These are phyloP conservation scores for Parnassius glacialis DNA, from an alignment of 2,888 invertebrate genomes.

Conservation along the genomic window DNA sequence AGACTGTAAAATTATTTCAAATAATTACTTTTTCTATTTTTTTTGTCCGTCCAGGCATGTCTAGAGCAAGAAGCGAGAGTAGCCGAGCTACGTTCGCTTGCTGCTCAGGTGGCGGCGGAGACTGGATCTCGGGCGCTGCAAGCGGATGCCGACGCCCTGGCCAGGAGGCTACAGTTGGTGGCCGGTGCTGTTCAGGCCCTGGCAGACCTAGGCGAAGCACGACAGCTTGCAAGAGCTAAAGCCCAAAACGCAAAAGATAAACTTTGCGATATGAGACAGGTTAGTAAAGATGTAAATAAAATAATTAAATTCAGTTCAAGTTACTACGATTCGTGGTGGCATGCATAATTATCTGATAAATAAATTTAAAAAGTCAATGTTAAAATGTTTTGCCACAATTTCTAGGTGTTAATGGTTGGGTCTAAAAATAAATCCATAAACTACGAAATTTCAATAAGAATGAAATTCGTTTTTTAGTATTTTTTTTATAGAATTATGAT, in stretches of 20 bases:
- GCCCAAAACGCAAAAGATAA: constrained; percentile 83
- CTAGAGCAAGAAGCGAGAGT: constrained; percentile 88
- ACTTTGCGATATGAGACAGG: constrained; percentile 89
- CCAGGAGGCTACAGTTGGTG: constrained; percentile 87
- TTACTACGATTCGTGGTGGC: too few species aligned
- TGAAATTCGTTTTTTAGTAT: too few species aligned
- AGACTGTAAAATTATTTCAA: background rate
- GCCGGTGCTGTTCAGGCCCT: constrained; percentile 86
- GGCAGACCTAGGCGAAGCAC: constrained; percentile 88
- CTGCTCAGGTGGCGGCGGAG: constrained; percentile 88
- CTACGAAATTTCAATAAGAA: too few species aligned
- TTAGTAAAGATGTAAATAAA: constrained; percentile 51
- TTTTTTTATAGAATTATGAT: too few species aligned
- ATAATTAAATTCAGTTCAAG: background rate
- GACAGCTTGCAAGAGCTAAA: constrained; percentile 79
- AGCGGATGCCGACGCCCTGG: constrained; percentile 88
- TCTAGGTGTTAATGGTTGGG: too few species aligned
- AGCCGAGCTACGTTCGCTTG: constrained; percentile 87
- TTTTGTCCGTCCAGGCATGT: constrained; percentile 81
- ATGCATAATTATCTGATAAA: too few species aligned
- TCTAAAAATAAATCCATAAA: too few species aligned
- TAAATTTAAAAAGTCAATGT: too few species aligned
- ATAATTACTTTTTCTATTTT: constrained; percentile 3
- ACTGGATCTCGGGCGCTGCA: constrained; percentile 88
- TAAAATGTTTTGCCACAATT: too few species aligned